These are phyloP conservation scores for Telmatochromis sp. DNA, from an alignment of 2,113 vertebrate species.

Conservation along the genomic window DNA sequence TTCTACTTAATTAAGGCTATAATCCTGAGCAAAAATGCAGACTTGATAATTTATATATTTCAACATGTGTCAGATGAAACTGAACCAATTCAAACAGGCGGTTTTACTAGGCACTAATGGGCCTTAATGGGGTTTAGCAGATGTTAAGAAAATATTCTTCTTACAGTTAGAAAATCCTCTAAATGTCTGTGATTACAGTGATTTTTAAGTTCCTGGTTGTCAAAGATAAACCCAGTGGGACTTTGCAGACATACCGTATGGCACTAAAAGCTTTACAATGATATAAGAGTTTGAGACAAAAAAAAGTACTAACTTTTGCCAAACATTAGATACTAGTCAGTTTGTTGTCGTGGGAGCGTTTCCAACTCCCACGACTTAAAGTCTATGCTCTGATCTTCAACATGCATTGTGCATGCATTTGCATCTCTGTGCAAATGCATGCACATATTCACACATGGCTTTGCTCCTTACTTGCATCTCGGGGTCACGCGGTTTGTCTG, in stretches of 20 bases:
- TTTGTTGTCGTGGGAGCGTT: neutral
- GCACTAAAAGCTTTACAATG: neutral
- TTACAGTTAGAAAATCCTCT: neutral
- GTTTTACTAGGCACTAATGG: neutral
- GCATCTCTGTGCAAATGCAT: neutral
- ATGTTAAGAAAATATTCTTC: neutral
- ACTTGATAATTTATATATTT: neutral
- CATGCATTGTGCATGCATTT: neutral
- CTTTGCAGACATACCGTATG: neutral
- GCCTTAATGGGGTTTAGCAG: neutral
- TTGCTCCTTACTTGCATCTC: neutral
- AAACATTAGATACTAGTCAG: neutral
- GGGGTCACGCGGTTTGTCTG: constrained; percentile 18
- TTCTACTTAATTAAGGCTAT: neutral
- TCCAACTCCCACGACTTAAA: neutral
- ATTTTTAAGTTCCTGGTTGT: neutral
- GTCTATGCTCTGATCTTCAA: neutral
- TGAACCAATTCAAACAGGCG: neutral
- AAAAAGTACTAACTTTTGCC: neutral
- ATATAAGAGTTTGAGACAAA: neutral
- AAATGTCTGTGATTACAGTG: neutral
- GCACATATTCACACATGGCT: neutral
- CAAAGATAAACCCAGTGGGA: neutral
- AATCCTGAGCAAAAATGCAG: neutral
- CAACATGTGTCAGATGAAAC: neutral